Percentiles rank a stretch among this genome's conserved stretches.
phyloP scores from a whole-genome alignment of 2,888 invertebrate genomes.

The Drepana falcataria region DNA sequence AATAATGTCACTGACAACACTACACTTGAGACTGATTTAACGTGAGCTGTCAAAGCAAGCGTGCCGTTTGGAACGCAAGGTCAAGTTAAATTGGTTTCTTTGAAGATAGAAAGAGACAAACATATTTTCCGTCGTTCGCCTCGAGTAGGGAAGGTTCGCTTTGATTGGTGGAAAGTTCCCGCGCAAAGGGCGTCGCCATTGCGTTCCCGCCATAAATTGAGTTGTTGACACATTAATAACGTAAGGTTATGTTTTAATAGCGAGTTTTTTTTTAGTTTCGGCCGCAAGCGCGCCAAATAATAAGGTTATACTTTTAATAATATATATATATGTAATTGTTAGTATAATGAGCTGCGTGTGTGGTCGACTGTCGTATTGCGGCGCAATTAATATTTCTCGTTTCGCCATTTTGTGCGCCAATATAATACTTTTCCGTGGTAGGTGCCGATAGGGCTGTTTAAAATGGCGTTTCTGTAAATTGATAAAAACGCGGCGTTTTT shows the following conservation, averaged over 20 bases:
- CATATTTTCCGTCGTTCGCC: slow-evolving; percentile 19
- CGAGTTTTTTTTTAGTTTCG: slow-evolving; percentile 44
- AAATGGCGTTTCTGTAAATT: slow-evolving; percentile 15
- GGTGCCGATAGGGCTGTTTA: slow-evolving; percentile 23
- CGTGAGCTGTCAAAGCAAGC: slow-evolving; percentile 13
- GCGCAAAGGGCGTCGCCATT: slow-evolving; percentile 65
- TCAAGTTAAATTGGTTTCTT: slow-evolving; percentile 14
- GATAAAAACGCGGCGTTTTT: slow-evolving; percentile 18
- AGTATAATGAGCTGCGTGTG: slow-evolving; percentile 74
- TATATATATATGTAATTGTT: slow-evolving; percentile 32
- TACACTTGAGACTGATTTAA: slow-evolving; percentile 21
- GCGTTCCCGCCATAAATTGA: slow-evolving; percentile 77
- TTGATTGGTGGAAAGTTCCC: slow-evolving; percentile 58
- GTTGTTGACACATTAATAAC: slow-evolving; percentile 79
- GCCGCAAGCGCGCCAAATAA: slow-evolving; percentile 68
- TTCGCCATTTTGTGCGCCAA: slow-evolving; percentile 42
- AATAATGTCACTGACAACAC: slow-evolving; percentile 59
- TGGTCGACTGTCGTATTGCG: slow-evolving; percentile 55
- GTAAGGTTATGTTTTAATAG: slow-evolving; percentile 74
- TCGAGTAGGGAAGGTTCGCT: slow-evolving; percentile 27
- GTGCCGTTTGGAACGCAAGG: slow-evolving; percentile 7
- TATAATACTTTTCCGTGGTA: slow-evolving; percentile 53
- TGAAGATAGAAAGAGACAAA: slow-evolving; percentile 41
- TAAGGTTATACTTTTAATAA: slow-evolving; percentile 62
- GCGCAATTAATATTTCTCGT: slow-evolving; percentile 60